Evolutionary conservation across 2,797 vertebrate species (phyloP).

Genomic region (Gymnoscopelus braueri): DNA sequence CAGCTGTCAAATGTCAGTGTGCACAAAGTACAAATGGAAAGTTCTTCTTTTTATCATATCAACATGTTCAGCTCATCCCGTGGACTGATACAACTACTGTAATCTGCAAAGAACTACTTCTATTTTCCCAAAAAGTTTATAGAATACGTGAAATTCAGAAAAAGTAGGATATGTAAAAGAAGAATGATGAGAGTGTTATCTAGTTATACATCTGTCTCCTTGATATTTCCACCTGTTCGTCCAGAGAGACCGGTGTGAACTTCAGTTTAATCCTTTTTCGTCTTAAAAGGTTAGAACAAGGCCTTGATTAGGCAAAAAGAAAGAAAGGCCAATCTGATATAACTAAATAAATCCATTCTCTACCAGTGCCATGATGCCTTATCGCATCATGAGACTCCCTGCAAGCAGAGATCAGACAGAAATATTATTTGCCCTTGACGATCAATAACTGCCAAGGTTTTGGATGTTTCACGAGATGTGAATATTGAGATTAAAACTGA

Average conservation of each 20-base stretch:
- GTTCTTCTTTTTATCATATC: too few relatives aligned
- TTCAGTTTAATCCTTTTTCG: constrained; percentile 7
- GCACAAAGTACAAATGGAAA: too few relatives aligned
- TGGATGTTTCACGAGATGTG: constrained; percentile 23
- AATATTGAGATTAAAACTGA: constrained; percentile 35
- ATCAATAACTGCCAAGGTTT: constrained; percentile 9
- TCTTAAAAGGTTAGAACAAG: constrained; percentile 6
- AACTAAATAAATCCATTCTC: constrained; percentile 14
- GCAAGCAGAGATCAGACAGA: constrained; percentile 27
- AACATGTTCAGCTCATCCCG: too few relatives aligned
- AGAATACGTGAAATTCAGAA: too few relatives aligned
- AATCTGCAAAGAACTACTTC: too few relatives aligned
- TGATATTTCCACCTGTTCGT: constrained; percentile 6
- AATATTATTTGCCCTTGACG: constrained; percentile 13
- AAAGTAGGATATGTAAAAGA: too few relatives aligned
- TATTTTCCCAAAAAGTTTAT: too few relatives aligned
- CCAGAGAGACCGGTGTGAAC: not conserved
- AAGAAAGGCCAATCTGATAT: constrained; percentile 16
- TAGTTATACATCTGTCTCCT: too few relatives aligned
- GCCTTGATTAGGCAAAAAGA: not conserved
- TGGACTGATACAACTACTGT: too few relatives aligned
- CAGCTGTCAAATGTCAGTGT: too few relatives aligned
- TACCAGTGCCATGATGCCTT: not conserved
- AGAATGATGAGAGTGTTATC: not conserved
- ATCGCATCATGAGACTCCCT: constrained; percentile 9